A percentile compares a stretch with the other conserved stretches of the same genome.
These are phyloP conservation scores for Machaerirhynchus nigripectus DNA, from an alignment of 2,113 vertebrate genomes.

Conservation along the genomic window DNA sequence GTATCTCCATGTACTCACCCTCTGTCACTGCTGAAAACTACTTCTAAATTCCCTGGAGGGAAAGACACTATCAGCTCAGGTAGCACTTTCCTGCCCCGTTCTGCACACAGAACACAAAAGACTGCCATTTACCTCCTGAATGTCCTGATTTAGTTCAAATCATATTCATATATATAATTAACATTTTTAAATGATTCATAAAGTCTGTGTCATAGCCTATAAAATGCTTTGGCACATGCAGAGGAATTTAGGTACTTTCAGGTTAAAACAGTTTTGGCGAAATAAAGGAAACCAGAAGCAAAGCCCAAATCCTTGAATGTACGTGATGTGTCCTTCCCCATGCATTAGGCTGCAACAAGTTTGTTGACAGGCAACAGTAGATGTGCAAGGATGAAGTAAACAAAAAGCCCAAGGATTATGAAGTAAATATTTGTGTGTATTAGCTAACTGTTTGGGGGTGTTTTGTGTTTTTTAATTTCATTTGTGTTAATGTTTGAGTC, in stretches of 20 bases:
- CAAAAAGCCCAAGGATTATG: neutral
- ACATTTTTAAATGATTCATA: neutral
- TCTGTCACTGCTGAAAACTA: neutral
- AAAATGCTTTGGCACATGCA: neutral
- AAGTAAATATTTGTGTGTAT: constrained; percentile 42
- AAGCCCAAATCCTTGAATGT: neutral
- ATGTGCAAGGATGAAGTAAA: neutral
- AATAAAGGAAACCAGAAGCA: neutral
- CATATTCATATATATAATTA: neutral
- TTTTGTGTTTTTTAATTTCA: neutral
- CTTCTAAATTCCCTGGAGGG: neutral
- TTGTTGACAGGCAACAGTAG: neutral
- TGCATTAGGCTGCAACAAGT: neutral
- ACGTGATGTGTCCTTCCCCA: neutral
- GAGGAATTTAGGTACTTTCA: neutral
- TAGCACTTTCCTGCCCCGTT: neutral
- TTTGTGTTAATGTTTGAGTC: neutral
- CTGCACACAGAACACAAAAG: neutral
- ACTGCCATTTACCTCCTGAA: neutral
- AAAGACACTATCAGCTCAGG: neutral
- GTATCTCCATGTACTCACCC: fast-evolving
- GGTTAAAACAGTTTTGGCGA: neutral
- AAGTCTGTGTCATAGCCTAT: neutral
- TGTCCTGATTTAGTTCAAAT: neutral
- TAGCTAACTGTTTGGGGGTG: neutral